Percentiles rank a stretch among this genome's conserved stretches.
These are phyloP conservation scores for Fukomys damarensis DNA, from an alignment of 2,113 vertebrate species.

Conservation along the genomic window DNA sequence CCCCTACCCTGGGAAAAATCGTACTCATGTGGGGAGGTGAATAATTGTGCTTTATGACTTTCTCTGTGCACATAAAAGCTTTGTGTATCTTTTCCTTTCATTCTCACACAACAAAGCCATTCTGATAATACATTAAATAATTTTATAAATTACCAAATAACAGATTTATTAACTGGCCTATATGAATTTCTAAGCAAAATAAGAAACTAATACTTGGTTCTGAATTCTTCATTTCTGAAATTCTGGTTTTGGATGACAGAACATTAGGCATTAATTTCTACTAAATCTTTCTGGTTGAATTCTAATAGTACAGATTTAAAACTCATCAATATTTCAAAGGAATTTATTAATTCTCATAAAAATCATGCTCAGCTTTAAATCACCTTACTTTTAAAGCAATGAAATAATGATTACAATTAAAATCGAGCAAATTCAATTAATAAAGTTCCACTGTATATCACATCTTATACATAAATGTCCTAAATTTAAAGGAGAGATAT, in stretches of 20 bases:
- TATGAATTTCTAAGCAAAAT: background rate
- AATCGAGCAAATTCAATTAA: background rate
- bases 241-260: background rate
- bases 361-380: conserved; percentile 9
- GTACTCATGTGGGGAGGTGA: background rate
- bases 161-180: background rate
- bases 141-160: background rate
- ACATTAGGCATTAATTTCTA: background rate
- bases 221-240: background rate
- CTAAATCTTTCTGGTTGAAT: background rate
- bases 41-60: background rate
- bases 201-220: background rate
- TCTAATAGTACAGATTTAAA: background rate
- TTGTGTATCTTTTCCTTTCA: background rate
- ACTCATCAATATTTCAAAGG: background rate
- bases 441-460: background rate
- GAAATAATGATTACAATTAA: background rate
- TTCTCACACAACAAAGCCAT: too few species aligned
- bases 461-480: background rate
- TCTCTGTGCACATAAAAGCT: background rate
- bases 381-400: conserved; percentile 14
- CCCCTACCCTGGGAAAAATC: background rate
- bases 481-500: background rate
- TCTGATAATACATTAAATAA: background rate
- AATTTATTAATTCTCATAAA: background rate